A percentile compares a stretch with the other conserved stretches of the same genome.
These are phyloP conservation scores for Chaetodon auriga DNA, from an alignment of 2,113 vertebrate genomes.

Conservation along the genomic window DNA sequence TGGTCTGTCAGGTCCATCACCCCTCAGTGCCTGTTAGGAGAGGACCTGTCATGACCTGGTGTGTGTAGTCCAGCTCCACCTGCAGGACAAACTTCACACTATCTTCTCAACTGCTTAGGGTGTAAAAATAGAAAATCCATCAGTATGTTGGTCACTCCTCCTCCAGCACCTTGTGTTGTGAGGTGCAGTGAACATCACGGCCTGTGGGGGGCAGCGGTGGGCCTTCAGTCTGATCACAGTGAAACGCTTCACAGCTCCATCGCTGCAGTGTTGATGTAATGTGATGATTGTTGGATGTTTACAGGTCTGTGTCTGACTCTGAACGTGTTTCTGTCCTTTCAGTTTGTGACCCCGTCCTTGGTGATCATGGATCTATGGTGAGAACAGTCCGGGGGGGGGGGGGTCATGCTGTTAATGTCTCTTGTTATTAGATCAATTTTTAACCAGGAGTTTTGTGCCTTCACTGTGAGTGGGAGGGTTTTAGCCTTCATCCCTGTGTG, in stretches of 20 bases:
- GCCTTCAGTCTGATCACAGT: not conserved
- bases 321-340: slow-evolving; percentile 63
- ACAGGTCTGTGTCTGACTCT: slow-evolving; percentile 15
- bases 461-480: slow-evolving; percentile 35
- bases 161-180: not conserved
- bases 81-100: not conserved
- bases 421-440: not conserved
- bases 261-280: slow-evolving; percentile 41
- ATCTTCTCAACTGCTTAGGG: not conserved
- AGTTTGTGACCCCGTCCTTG: slow-evolving; percentile 98
- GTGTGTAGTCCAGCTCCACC: not conserved
- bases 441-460: slow-evolving; percentile 1
- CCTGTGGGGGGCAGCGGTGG: not conserved
- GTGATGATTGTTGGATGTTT: not conserved
- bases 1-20: too few relatives aligned
- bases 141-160: not conserved
- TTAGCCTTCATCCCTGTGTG: slow-evolving; percentile 5
- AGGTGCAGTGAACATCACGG: not conserved
- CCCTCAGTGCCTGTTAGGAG: not conserved
- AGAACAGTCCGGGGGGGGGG: slow-evolving; percentile 63
- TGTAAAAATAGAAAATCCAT: not conserved
- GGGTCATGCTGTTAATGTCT: not conserved
- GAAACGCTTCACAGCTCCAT: not conserved
- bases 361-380: slow-evolving; percentile 99
- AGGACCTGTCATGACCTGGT: not conserved